These are phyloP conservation scores for Acromyrmex charruanus DNA, from an alignment of 1,140 invertebrate species.

Conservation along the genomic window DNA sequence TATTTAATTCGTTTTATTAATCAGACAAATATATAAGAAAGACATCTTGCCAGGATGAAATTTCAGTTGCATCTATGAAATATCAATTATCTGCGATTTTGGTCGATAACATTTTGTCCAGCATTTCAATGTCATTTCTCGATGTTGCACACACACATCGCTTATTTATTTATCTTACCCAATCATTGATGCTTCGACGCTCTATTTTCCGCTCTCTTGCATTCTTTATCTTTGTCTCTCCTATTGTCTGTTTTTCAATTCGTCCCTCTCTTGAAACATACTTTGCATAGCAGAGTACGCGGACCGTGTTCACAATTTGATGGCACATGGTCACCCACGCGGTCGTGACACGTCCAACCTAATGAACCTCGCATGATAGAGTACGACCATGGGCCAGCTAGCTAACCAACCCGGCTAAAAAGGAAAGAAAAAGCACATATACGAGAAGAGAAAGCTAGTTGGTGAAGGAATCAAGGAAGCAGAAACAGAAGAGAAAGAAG, in stretches of 20 bases:
- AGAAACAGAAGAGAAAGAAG: background rate
- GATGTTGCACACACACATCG: background rate
- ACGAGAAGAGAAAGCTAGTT: slow-evolving; percentile 13
- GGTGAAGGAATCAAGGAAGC: slow-evolving; percentile 43
- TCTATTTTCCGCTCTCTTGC: slow-evolving; percentile 24
- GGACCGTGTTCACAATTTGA: slow-evolving; percentile 74
- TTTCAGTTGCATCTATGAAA: slow-evolving; percentile 40
- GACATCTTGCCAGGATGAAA: background rate
- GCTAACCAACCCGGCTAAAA: slow-evolving; percentile 66
- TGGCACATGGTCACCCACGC: slow-evolving; percentile 75
- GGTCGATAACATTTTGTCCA: background rate
- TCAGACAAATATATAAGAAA: background rate
- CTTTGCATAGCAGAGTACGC: slow-evolving; percentile 58
- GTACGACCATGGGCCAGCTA: slow-evolving; percentile 70
- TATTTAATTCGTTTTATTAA: slow-evolving; percentile 35
- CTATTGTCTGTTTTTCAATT: slow-evolving; percentile 11
- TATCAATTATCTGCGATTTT: slow-evolving; percentile 45
- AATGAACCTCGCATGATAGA: slow-evolving; percentile 81
- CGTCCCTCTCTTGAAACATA: slow-evolving; percentile 54
- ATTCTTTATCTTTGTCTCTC: slow-evolving; percentile 1
- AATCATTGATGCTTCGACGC: background rate
- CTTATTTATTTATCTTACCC: slow-evolving; percentile 70
- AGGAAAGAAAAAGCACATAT: slow-evolving; percentile 25
- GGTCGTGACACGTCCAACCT: slow-evolving; percentile 76
- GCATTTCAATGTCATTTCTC: no score